phyloP scores from a whole-genome alignment of 2,797 vertebrate genomes.

The Setipinna tenuifilis region DNA sequence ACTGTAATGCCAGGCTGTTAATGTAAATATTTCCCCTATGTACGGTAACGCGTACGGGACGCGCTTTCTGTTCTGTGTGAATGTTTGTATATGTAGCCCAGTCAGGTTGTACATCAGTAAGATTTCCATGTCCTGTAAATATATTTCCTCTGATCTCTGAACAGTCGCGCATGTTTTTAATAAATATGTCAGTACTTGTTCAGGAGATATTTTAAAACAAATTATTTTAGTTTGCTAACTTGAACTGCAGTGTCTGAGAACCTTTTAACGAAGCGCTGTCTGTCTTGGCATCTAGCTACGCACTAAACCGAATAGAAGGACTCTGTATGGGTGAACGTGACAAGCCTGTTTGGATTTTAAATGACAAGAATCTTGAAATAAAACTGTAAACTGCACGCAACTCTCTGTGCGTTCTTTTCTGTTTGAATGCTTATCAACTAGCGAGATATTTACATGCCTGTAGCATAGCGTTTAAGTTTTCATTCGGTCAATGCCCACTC shows the following conservation, averaged over 20 bases:
- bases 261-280: constrained; percentile 48
- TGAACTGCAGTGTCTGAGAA: constrained; percentile 55
- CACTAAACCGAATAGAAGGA: not conserved
- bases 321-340: not conserved
- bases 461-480: not conserved
- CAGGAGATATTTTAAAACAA: constrained; percentile 20
- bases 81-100: constrained; percentile 66
- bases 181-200: constrained; percentile 16
- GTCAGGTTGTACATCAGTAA: constrained; percentile 67
- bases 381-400: constrained; percentile 4
- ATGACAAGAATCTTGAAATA: constrained; percentile 12
- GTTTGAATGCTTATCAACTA: not conserved
- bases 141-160: constrained; percentile 60
- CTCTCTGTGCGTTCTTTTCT: not conserved
- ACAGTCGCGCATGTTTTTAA: constrained; percentile 15
- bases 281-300: constrained; percentile 8
- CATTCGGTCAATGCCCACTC: not conserved
- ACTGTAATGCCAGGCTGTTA: constrained; percentile 70
- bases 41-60: constrained; percentile 43
- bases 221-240: constrained; percentile 21
- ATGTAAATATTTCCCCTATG: constrained; percentile 79
- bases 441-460: no score
- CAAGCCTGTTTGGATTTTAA: constrained; percentile 27
- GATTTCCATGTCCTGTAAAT: constrained; percentile 62
- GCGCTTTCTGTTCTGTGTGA: constrained; percentile 60